Evolutionary conservation across 2,113 vertebrate species (phyloP).

Genomic region (Saccopteryx leptura): DNA sequence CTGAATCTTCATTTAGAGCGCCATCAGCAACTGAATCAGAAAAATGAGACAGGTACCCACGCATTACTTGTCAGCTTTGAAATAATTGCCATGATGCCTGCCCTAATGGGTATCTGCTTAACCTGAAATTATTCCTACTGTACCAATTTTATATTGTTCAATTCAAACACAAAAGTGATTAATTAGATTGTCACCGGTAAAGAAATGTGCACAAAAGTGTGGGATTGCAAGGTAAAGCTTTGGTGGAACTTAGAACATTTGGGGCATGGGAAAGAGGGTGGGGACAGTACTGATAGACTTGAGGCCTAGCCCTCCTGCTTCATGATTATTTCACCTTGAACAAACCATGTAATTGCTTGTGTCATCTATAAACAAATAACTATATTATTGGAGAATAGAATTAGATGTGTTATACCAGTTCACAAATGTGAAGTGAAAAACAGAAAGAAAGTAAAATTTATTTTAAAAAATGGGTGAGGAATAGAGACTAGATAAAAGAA

Average conservation of each 20-base stretch:
- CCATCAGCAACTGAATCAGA: conserved; percentile 64
- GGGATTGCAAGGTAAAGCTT: conserved; percentile 35
- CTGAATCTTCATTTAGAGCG: conserved; percentile 75
- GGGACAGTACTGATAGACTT: neutral
- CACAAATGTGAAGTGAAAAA: conserved; percentile 1
- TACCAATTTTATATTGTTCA: conserved; percentile 70
- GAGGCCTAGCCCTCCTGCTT: neutral
- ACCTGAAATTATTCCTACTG: conserved; percentile 62
- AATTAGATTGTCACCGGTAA: conserved; percentile 51
- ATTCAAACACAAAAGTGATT: conserved; percentile 64
- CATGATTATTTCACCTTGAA: conserved; percentile 7
- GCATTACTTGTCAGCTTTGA: conserved; percentile 73
- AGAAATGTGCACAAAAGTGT: conserved; percentile 58
- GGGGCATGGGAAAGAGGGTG: neutral
- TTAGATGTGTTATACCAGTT: neutral
- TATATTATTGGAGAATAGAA: neutral
- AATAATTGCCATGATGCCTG: conserved; percentile 77
- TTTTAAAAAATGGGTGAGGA: conserved; percentile 31
- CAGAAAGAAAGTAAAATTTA: neutral
- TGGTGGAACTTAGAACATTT: conserved; percentile 42
- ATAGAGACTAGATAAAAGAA: conserved; percentile 6
- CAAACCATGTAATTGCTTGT: neutral
- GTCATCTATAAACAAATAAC: conserved; percentile 31
- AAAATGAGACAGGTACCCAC: conserved; percentile 62
- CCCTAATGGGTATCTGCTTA: conserved; percentile 59